Base-by-base conservation (phyloP, 2,113 vertebrate species). In the Heterochromis multidens region DNA sequence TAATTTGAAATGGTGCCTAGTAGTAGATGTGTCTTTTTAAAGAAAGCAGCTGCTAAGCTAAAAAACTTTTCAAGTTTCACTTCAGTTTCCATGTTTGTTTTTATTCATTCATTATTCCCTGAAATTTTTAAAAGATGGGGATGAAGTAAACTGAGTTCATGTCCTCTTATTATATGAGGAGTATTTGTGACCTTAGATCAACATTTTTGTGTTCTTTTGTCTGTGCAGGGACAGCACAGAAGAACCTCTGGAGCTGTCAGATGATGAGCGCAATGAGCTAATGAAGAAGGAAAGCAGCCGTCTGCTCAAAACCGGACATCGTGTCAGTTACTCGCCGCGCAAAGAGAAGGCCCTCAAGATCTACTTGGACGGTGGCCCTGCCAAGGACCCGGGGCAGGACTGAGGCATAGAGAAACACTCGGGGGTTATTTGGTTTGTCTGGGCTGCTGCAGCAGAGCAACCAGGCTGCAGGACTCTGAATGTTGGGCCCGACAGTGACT, bases 311-410 rank as follows among this genome's bases (percentile, higher is more conserved):
- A 99, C 97, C 0, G 99, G 98, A 89, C 98, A 99, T 88, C 97
- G 98, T 3, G 97, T 99, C 92, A 99, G 97, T 78, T 99, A 99
- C 96, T 99, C 98, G 5, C 99, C 99, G 25, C 98, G 98, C 87
- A 99, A 99, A 93, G 98, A 99, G 95, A 99, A 99, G 93, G 99
- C 99, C 93, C 97, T 99, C 85, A 99, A 99, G 96, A 99, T 99
- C 94, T 99, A 99, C 95, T 95, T 99, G 94, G 98, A 99, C 40
- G 98, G 98, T 83, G 98, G 97, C 63, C 97, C 98, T 84, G 96
- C 96, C 94, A 99, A 98, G 96, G 99, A 99, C 94, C 93, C 96
- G 70, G 96, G 97, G 90, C 98, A 98, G 95, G 98, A 99, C 96
- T 99, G 97, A 99, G 91, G 40, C 56, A 0, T 81, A 49, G 11